Base-by-base conservation (phyloP, 1,140 invertebrate genomes). In the Teleopsis dalmanni region DNA sequence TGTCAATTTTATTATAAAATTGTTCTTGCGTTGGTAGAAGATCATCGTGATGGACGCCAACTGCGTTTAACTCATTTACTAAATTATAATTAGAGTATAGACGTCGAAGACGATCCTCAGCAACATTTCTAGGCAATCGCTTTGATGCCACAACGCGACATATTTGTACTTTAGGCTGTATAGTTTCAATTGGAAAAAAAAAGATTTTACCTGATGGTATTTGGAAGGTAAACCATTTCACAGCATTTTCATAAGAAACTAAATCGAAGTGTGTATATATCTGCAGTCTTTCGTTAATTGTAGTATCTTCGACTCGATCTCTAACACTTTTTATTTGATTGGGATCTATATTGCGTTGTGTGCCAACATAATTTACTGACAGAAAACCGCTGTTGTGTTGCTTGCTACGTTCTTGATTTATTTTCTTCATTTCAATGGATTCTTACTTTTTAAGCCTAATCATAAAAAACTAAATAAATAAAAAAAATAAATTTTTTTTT, bases 111-210 rank as follows among this genome's bases (percentile, higher is more conserved):
- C 65, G 62, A 41, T 69, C 65, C 9, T 68, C 63, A 25, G 60
- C 65, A 21, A 69, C 65, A 33, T 68, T 65, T 13, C 65, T 63
- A 19, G 65, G 65, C 16, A 69, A 21, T 1, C 65, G 59, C 1
- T 58, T 55, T 8, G 55, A 51, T 18, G 60, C 54, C 43, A 69
- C 65, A 14, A 47, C 51, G 0, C 59, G 55, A 0, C 56, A 62
- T 51, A 62, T 60, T 29, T 65, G 61, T 2, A 69, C 60, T 44
- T 69, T 69, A 2, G 65, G 65, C 33, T 63, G 44, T 10, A 68
- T 65, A 1, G 65, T 62, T 19, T 62, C 61, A 38, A 69, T 19
- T 0, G 65, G 65, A 33, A 64, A 69, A 2, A 58, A 58, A 31
- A 67, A 62, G 2, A 55, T 8, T n/a, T 56, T 57, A 13, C 57